These are phyloP conservation scores for Podocnemis expansa DNA, from an alignment of 2,113 vertebrate genomes.

Conservation along the genomic window DNA sequence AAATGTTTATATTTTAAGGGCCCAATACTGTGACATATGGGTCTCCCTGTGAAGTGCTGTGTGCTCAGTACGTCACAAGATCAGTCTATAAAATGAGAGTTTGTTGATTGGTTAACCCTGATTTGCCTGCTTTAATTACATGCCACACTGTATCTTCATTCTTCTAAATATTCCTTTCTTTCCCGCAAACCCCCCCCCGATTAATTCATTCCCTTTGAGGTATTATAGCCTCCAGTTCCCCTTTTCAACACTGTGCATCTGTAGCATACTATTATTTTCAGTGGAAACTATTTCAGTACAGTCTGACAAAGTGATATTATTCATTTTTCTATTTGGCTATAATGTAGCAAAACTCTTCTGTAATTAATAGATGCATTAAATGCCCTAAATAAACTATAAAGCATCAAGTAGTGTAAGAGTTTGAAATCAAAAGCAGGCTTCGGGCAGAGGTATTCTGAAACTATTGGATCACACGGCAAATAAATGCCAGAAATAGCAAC, in stretches of 20 bases:
- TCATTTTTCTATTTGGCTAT: background rate
- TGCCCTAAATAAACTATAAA: background rate
- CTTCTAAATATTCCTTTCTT: background rate
- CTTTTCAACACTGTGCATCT: background rate
- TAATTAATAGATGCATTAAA: background rate
- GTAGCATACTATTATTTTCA: background rate
- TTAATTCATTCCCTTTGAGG: background rate
- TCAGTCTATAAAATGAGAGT: background rate
- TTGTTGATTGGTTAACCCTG: background rate
- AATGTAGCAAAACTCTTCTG: background rate
- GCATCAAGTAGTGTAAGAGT: background rate
- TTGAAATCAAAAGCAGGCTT: background rate
- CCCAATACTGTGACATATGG: background rate
- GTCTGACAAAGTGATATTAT: background rate
- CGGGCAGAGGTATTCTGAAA: background rate
- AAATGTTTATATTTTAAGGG: conserved; percentile 2
- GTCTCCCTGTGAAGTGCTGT: background rate
- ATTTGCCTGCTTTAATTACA: background rate
- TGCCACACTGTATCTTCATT: background rate
- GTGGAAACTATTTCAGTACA: background rate
- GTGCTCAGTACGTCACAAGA: background rate
- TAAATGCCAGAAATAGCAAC: conserved; percentile 13
- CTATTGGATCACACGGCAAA: background rate
- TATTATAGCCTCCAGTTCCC: background rate
- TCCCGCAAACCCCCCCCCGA: background rate